Conservation (phyloP, 2,888 invertebrate genomes). For the Emesis furor region DNA sequence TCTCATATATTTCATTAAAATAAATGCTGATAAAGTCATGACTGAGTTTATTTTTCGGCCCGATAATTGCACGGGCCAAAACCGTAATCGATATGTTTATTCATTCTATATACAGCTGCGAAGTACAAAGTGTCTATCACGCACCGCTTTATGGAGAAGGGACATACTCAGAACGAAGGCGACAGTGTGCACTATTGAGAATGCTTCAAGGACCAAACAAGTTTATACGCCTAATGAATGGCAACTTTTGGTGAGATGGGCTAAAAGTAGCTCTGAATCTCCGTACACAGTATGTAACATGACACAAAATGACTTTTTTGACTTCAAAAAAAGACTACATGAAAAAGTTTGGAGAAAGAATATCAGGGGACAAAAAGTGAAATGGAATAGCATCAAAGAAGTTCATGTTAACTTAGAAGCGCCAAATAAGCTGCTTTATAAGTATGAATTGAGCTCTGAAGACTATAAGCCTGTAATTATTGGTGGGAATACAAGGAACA, state of each 20-base stretch:
- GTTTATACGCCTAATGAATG: not conserved
- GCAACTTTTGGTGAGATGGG: not conserved
- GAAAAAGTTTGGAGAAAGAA: not conserved
- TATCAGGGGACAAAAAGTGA: not conserved
- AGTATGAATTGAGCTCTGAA: not conserved
- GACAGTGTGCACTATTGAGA: conserved; percentile 5
- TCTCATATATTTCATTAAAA: conserved; percentile 55
- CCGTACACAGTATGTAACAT: not conserved
- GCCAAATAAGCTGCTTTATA: not conserved
- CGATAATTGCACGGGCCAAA: conserved; percentile 20
- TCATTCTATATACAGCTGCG: not conserved
- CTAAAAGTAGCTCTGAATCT: not conserved
- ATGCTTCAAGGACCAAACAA: not conserved
- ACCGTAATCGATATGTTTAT: not conserved
- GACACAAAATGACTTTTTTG: not conserved
- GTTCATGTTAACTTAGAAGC: not conserved
- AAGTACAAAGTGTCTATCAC: not conserved
- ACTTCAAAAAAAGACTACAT: not conserved
- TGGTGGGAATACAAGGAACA: not conserved
- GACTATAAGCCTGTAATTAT: not conserved
- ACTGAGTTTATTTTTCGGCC: conserved; percentile 25
- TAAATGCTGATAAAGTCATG: conserved; percentile 32
- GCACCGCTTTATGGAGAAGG: not conserved
- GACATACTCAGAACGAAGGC: not conserved
- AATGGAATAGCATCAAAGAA: not conserved